Evolutionary conservation across 2,888 invertebrate genomes (phyloP), one percentile per base, ranked within the genome.

Genomic region (Aquatica leii): DNA sequence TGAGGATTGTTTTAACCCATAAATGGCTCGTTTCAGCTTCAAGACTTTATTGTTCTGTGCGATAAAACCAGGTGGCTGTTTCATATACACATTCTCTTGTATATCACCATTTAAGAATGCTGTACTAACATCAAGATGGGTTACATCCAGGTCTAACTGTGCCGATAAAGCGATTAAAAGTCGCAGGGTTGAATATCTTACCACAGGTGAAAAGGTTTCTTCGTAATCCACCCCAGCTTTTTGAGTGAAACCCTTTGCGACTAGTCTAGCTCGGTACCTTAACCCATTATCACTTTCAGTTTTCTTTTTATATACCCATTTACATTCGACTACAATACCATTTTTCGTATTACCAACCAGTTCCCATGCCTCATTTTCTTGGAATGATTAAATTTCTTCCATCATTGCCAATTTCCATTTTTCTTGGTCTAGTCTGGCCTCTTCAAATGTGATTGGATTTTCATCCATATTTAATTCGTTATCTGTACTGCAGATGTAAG

Each of bases 141-240:
- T 12, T 37, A 12, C 15, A 14, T 9, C 15, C 15, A 43, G 9
- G 15, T 43, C 43, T 17, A 43, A 15, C 15, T 14, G 5, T 17
- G 15, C 43, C 2, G 14, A n/a, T 12, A 40, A 12, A 12, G 40
- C 5, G 8, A 40, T n/a, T 40, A 40, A 40, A 3, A 40, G 8
- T 3, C 15, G n/a, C 14, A 14, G 2, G 15, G 9, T 43, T 2
- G 5, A 14, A 9, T 14, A 15, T 43, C 9, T 43, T 14, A 14
- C 18, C 2, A 43, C 43, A 17, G 43, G 43, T 17, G 43, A 43
- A 15, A 43, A 43, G 15, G 43, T 43, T 43, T 43, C 43, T 14
- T 14, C 15, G 15, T 43, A 43, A 15, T 43, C 43, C 15, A 43
- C 14, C 14, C 18, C 43, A 43, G n/a, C 4, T 43, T 17, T 14